These are phyloP conservation scores for Axinella damicornis DNA, from an alignment of 37 sponge, comb jelly and placozoan species.

Conservation along the genomic window DNA sequence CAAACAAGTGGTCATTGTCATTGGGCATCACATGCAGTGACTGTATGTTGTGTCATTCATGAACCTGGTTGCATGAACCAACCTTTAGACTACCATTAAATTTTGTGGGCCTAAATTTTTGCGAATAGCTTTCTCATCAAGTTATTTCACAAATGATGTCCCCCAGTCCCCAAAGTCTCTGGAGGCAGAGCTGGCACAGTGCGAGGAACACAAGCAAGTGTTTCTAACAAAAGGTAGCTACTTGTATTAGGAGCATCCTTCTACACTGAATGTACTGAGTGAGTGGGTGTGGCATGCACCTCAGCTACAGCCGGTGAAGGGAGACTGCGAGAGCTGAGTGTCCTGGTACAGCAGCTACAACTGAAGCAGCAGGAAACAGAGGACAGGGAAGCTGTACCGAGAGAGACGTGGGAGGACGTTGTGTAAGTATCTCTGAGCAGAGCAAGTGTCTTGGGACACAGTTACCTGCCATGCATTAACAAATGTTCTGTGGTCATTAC, in stretches of 20 bases:
- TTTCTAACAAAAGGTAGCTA: not conserved
- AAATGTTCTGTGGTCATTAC: not conserved
- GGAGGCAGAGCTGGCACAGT: not conserved
- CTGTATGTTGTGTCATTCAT: no score
- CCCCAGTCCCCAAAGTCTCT: not conserved
- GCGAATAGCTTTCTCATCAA: no score
- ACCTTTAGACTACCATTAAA: no score
- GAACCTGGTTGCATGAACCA: no score
- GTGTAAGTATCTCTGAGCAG: no score
- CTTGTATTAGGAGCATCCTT: not conserved
- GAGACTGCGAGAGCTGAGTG: not conserved
- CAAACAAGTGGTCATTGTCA: no score
- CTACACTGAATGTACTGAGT: not conserved
- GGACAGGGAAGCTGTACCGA: not conserved
- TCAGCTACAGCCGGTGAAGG: not conserved
- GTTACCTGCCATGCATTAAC: no score
- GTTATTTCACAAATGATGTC: no score
- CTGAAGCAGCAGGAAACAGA: not conserved
- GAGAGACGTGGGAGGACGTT: slow-evolving; percentile 8
- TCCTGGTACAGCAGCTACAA: not conserved
- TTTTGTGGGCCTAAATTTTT: no score
- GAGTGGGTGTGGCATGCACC: no score
- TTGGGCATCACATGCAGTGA: no score
- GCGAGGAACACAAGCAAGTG: slow-evolving; percentile 8
- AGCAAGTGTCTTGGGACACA: no score